Percentiles rank a stretch among this genome's conserved stretches.
phyloP scores from a whole-genome alignment of 2,797 vertebrate genomes.

The Pampus argenteus region DNA sequence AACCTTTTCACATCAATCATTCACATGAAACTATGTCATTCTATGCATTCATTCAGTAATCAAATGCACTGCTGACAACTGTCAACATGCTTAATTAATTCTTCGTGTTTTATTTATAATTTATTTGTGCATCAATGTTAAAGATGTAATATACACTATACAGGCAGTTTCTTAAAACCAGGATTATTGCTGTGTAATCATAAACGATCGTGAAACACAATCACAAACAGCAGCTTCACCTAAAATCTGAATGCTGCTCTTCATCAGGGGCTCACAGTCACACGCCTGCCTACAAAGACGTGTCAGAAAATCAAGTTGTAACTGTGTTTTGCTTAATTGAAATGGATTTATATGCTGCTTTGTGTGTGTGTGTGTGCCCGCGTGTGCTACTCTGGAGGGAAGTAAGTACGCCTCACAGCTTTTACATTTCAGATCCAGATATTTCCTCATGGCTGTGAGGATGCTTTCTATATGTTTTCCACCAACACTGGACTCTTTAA shows the following conservation, averaged over 20 bases:
- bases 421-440: neutral
- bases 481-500: neutral
- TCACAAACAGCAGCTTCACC: conserved; percentile 27
- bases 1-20: neutral
- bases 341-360: conserved; percentile 12
- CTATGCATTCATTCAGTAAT: conserved; percentile 12
- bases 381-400: conserved; percentile 14
- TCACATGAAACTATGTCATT: neutral
- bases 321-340: conserved; percentile 16
- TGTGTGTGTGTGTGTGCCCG: conserved; percentile 8
- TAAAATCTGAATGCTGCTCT: conserved; percentile 11
- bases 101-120: neutral
- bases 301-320: neutral
- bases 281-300: neutral
- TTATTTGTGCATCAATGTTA: no score
- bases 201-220: neutral
- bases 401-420: neutral
- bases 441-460: conserved; percentile 2
- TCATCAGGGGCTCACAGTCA: conserved; percentile 7
- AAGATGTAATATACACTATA: neutral
- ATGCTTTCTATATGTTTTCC: neutral
- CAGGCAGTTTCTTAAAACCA: neutral
- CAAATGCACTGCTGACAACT: conserved; percentile 16
- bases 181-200: conserved; percentile 8
- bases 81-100: neutral